Base-by-base conservation (phyloP, 2,113 vertebrate species). In the Callionymus lyra region DNA sequence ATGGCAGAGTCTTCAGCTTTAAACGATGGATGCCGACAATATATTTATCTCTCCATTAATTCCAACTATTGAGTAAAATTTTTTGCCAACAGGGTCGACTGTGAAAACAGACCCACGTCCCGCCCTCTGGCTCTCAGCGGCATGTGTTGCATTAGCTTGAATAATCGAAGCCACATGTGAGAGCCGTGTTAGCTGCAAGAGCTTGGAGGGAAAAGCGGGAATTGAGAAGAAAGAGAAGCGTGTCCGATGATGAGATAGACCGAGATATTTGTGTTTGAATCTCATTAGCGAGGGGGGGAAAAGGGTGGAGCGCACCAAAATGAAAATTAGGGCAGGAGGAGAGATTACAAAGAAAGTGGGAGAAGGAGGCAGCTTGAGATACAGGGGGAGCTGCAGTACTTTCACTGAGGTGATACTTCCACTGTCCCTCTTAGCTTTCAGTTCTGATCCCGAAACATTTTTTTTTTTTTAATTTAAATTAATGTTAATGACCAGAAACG, bases 381-480 rank as follows among this genome's bases (percentile, higher is more conserved):
- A 70, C 49, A 74, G 66, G 64, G 75, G 79, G 76, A 72, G 72
- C 76, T 76, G 77, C 56, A 70, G 79, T 43, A 73, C 77, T 75
- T 34, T 57, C 45, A 63, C 61, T 64, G 44, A 66, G 63, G 48
- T 37, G 33, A 42, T 27, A 11, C 48, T 56, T 46, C 34, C 34
- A 33, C 47, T 58, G 44, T 62, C 53, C 39, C 27, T 9, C 17
- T 47, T 52, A 19, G 8, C 21, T 44, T 44, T 50, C 17, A 13
- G 5, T 18, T 41, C 27, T 13, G 15, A 69, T 27, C 21, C n/a
- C n/a, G n/a, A n/a, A n/a, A n/a, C n/a, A n/a, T n/a, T n/a, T n/a
- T n/a, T n/a, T n/a, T n/a, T n/a, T n/a, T n/a, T n/a, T n/a, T n/a
- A n/a, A n/a, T n/a, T n/a, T n/a, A n/a, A n/a, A n/a, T n/a, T n/a